Percentiles rank a stretch among this genome's conserved stretches.
These are phyloP conservation scores for Mylabris phalerata DNA, from an alignment of 1,140 invertebrate species.

Conservation along the genomic window DNA sequence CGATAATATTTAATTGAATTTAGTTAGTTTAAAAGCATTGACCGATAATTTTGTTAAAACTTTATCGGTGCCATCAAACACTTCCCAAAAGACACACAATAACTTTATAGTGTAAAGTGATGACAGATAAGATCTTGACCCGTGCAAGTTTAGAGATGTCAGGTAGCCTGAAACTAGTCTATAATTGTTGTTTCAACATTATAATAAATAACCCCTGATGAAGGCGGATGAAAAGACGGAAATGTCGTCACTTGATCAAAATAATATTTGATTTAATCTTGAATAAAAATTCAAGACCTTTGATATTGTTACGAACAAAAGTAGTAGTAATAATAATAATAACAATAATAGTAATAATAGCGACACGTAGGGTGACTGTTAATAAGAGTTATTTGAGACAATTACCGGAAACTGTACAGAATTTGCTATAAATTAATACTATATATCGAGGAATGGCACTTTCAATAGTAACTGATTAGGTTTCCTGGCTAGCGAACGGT, in stretches of 20 bases:
- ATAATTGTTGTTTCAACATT: too few species aligned
- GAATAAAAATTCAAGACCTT: too few species aligned
- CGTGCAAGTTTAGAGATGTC: constrained; percentile 1
- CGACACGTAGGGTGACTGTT: too few species aligned
- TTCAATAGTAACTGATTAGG: constrained; percentile 20
- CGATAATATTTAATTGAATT: constrained; percentile 19
- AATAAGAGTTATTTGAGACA: too few species aligned
- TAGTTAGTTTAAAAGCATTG: constrained; percentile 6
- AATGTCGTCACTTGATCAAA: too few species aligned
- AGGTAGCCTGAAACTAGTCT: constrained; percentile 3
- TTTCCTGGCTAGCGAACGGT: constrained; percentile 15
- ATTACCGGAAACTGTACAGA: not conserved
- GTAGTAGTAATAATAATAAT: too few species aligned
- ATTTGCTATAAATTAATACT: constrained; percentile 9
- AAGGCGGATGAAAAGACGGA: too few species aligned
- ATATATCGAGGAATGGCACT: constrained; percentile 9
- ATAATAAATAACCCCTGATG: too few species aligned
- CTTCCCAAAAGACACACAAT: constrained; percentile 3
- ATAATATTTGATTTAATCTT: too few species aligned
- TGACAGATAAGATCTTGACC: constrained; percentile 13
- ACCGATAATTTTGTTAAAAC: too few species aligned
- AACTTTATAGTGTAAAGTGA: constrained; percentile 11
- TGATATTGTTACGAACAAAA: too few species aligned
- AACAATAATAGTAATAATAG: too few species aligned
- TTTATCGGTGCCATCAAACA: constrained; percentile 2